Evolutionary conservation across 2,888 invertebrate species (phyloP).

Genomic region (Trimorus sp.): DNA sequence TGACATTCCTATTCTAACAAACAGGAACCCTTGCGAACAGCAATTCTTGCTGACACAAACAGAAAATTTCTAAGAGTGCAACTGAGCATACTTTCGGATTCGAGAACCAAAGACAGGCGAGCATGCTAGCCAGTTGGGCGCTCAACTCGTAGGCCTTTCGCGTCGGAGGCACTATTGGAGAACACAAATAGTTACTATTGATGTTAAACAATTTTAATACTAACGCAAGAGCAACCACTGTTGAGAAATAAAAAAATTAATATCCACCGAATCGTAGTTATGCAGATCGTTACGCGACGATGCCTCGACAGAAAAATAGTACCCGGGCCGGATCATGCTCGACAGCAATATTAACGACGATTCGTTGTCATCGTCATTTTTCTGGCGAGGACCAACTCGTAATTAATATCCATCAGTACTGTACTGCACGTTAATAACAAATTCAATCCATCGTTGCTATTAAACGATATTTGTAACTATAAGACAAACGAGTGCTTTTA

Average conservation of each 20-base stretch:
- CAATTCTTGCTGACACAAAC: too few relatives aligned
- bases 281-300: slow-evolving; percentile 39
- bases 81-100: slow-evolving; percentile 27
- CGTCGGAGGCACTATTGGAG: slow-evolving; percentile 48
- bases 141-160: slow-evolving; percentile 41
- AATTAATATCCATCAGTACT: slow-evolving; percentile 53
- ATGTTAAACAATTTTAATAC: slow-evolving; percentile 62
- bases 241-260: slow-evolving; percentile 58
- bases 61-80: too few relatives aligned
- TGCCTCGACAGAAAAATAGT: slow-evolving; percentile 49
- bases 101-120: slow-evolving; percentile 25
- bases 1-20: too few relatives aligned
- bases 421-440: slow-evolving; percentile 59
- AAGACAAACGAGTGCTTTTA: slow-evolving; percentile 52
- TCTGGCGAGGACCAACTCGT: slow-evolving; percentile 46
- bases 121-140: slow-evolving; percentile 35
- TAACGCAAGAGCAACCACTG: slow-evolving; percentile 55
- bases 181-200: slow-evolving; percentile 60
- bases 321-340: not conserved
- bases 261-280: slow-evolving; percentile 54
- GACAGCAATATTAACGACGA: not conserved
- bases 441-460: slow-evolving; percentile 53
- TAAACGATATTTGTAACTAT: slow-evolving; percentile 51
- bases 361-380: slow-evolving; percentile 18
- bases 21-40: too few relatives aligned